Base-by-base conservation (phyloP, 1,140 invertebrate genomes). In the Caerostris extrusa region DNA sequence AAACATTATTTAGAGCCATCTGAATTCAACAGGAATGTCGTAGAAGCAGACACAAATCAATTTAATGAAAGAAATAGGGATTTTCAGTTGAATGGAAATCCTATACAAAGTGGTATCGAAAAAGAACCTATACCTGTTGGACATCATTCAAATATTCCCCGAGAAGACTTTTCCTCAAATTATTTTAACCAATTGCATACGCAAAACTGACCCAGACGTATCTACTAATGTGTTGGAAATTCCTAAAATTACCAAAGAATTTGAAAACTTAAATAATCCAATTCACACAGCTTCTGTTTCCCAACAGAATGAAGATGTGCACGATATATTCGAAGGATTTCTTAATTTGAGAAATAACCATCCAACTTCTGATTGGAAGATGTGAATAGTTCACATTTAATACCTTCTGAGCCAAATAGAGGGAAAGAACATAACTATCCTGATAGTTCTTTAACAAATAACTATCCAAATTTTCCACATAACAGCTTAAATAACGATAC, bases 221-320 rank as follows among this genome's bases (percentile, higher is more conserved):
- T 86, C 91, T 19, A 69, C 60, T 56, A 92, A 69, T 71, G 81
- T 86, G 3, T 86, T 92, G 34, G 91, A 92, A 57, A 56, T 88
- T 12, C 85, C 64, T 3, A 81, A 61, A 17, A 55, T 55, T 17
- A 57, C 92, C 3, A 61, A 88, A 7, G 77, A 89, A 34, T 77
- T 88, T 56, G 85, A 93, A 5, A 93, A 69, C 55, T 7, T 92
- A 7, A 19, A 34, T 14, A 50, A 64, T 10, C 14, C 12, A 5
- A 12, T 34, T 3, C 34, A 55, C n/a, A 34, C 7, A 17, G 10
- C n/a, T 14, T 3, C 34, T 17, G 17, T 64, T n/a, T 5, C 6
- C 19, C 81, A 83, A 55, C 17, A 56, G 3, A 83, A 69, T 17
- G 71, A 93, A 60, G 61, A 82, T 50, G 55, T 87, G 4, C 71